A percentile compares a stretch with the other conserved stretches of the same genome.
Conservation (phyloP, 1,140 invertebrate species). For the Panagrolaimus sp. region DNA sequence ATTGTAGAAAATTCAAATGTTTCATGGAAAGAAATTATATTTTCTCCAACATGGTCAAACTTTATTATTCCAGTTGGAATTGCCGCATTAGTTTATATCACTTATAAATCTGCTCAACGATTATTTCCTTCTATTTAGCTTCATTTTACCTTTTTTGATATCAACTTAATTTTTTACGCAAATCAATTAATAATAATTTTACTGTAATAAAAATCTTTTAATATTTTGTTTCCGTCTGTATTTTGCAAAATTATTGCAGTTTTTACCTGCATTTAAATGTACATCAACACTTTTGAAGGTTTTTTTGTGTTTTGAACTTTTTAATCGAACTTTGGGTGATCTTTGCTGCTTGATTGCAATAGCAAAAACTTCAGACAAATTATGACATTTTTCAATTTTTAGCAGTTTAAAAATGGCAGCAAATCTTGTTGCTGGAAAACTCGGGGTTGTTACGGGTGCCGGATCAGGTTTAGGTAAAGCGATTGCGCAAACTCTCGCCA, state of each 20-base stretch:
- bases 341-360: too few species aligned
- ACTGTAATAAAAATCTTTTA: too few species aligned
- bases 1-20: neutral
- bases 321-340: too few species aligned
- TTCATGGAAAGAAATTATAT: conserved; percentile 40
- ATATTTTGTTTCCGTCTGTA: too few species aligned
- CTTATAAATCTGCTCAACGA: conserved; percentile 20
- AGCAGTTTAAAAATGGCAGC: neutral
- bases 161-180: neutral
- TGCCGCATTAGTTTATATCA: conserved; percentile 46
- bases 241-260: too few species aligned
- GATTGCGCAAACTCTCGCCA: conserved; percentile 13
- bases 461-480: conserved; percentile 2
- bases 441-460: neutral
- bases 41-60: conserved; percentile 52
- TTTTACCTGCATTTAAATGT: too few species aligned
- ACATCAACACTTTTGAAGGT: too few species aligned
- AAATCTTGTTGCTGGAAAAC: neutral
- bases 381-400: too few species aligned
- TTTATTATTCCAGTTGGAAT: conserved; percentile 56
- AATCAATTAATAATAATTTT: too few species aligned
- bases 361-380: too few species aligned
- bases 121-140: conserved; percentile 1
- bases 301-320: too few species aligned
- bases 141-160: neutral